These are phyloP conservation scores for Amphipoea lucens DNA, from an alignment of 2,888 invertebrate species.

Conservation along the genomic window DNA sequence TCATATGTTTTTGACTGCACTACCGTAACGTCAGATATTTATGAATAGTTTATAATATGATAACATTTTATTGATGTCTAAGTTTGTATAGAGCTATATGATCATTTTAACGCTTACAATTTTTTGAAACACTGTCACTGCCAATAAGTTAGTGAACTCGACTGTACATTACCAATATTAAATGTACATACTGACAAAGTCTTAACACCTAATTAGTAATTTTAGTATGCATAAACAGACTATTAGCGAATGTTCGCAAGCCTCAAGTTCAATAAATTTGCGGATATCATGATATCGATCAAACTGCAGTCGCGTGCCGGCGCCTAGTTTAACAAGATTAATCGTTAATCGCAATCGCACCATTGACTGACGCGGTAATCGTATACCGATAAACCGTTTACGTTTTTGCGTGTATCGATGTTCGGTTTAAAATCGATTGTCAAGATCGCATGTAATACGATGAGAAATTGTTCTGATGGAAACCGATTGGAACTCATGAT, in stretches of 20 bases:
- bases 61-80: too few relatives aligned
- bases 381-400: conserved; percentile 69
- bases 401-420: conserved; percentile 53
- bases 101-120: too few relatives aligned
- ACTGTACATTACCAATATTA: background rate
- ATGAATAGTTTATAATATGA: too few relatives aligned
- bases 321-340: conserved; percentile 75
- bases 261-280: conserved; percentile 51
- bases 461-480: conserved; percentile 38
- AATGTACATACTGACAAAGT: background rate
- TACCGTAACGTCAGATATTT: too few relatives aligned
- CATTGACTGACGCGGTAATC: conserved; percentile 82
- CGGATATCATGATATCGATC: conserved; percentile 77
- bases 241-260: background rate
- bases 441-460: conserved; percentile 48
- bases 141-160: too few relatives aligned
- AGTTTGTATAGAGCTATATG: too few relatives aligned
- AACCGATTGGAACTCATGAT: conserved; percentile 30
- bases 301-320: conserved; percentile 81
- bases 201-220: background rate
- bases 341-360: conserved; percentile 69
- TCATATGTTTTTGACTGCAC: too few relatives aligned
- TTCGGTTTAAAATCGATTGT: conserved; percentile 50
- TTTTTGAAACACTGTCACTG: too few relatives aligned
- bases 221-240: background rate